These are phyloP conservation scores for Acanthosepion pharaonis DNA, from an alignment of 2,888 invertebrate genomes.

Conservation along the genomic window DNA sequence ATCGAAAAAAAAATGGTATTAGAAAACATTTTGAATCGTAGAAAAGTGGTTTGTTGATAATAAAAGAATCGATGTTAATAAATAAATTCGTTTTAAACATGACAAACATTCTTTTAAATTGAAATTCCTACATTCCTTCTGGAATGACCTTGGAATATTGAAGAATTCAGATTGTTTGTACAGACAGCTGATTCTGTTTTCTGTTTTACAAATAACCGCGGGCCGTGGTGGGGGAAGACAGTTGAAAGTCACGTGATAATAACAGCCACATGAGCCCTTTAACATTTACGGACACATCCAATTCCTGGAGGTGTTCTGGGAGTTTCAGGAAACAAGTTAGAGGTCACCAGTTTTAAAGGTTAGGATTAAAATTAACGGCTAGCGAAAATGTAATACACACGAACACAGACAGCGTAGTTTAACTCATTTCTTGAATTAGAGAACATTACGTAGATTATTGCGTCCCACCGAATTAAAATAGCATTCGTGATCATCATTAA, in stretches of 20 bases:
- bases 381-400: not conserved
- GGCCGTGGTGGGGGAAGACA: not conserved
- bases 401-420: not conserved
- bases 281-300: not conserved
- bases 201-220: not conserved
- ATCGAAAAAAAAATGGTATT: too few species aligned
- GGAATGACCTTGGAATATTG: not conserved
- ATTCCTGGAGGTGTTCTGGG: not conserved
- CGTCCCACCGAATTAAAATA: too few species aligned
- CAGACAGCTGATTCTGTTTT: not conserved
- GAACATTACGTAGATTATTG: too few species aligned
- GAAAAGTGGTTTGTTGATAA: too few species aligned
- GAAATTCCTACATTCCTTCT: too few species aligned
- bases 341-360: conserved; percentile 33
- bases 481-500: too few species aligned
- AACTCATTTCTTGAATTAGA: too few species aligned
- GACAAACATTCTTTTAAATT: too few species aligned
- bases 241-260: not conserved
- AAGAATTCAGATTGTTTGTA: not conserved
- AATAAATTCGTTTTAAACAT: too few species aligned
- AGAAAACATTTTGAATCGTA: too few species aligned
- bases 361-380: not conserved
- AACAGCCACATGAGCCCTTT: not conserved
- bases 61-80: too few species aligned
- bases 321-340: not conserved